Evolutionary conservation across 2,113 vertebrate genomes (phyloP), one percentile per base, ranked within the genome.

Genomic region (Sakesphorus luctuosus): DNA sequence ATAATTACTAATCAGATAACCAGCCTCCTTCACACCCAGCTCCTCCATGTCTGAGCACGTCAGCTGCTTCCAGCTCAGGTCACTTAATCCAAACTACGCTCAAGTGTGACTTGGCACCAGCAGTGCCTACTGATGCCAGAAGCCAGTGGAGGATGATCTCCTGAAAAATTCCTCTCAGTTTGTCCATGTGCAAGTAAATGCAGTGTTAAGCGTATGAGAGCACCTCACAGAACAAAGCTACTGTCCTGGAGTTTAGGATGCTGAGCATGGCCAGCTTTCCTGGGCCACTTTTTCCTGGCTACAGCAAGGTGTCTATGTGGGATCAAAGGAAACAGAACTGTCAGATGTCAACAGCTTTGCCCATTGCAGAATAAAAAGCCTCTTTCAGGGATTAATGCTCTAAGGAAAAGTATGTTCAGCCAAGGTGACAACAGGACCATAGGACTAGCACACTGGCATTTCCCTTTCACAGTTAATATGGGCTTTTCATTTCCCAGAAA

Each of bases 391-490:
- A 96, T 93, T 96, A 94, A 79, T 79, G 75, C 55, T 88, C 38
- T 58, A 53, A 66, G 92, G 72, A 56, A 90, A 97, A 87, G 92
- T 82, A 63, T 73, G 75, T 90, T 96, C 83, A 95, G 84, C 77
- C 88, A 91, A 96, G 53, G 88, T 95, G 95, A 96, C 95, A 96
- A 74, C 79, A 87, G 82, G 78, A 97, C 90, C 84, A 63, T 15
- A 77, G 61, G 62, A 90, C 84, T 47, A 52, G 36, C 17, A 89
- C 0, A 2, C 40, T 90, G 93, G 91, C 13, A 3, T 92, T 91
- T 92, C 80, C 56, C 63, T 95, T 94, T 81, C 77, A 87, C 5
- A 2, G 65, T 90, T 94, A 94, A 88, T 74, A 52, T 2, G 35
- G 75, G 47, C 75, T 91, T 84, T 91, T 86, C 40, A 84, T 72